These are phyloP conservation scores for Drosophila persimilis DNA, from an alignment of 1,140 invertebrate species.

Conservation along the genomic window DNA sequence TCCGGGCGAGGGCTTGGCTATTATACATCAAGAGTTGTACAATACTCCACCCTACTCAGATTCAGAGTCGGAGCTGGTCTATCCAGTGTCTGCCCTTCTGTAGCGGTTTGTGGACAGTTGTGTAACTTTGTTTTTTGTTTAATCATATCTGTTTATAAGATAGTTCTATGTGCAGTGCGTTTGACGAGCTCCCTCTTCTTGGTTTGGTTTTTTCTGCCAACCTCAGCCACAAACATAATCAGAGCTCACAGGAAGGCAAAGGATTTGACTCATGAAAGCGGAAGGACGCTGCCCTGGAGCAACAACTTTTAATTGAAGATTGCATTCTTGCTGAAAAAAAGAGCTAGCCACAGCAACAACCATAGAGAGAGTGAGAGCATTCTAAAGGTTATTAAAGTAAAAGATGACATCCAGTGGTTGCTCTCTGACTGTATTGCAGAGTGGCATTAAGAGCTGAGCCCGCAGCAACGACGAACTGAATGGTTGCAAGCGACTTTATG, in stretches of 20 bases:
- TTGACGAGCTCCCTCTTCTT: not conserved
- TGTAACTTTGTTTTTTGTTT: constrained; percentile 60
- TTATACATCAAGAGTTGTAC: constrained; percentile 53
- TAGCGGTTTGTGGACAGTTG: constrained; percentile 22
- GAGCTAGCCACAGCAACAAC: constrained; percentile 36
- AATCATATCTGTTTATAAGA: constrained; percentile 75
- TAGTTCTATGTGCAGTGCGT: constrained; percentile 39
- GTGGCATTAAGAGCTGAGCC: constrained; percentile 50
- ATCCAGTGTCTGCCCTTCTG: not conserved
- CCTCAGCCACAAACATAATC: constrained; percentile 30
- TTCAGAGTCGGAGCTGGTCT: not conserved
- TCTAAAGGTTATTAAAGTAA: constrained; percentile 65
- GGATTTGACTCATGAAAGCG: constrained; percentile 10
- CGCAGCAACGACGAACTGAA: constrained; percentile 56
- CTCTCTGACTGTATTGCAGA: constrained; percentile 16
- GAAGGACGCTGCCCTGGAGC: constrained; percentile 3
- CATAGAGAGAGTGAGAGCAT: constrained; percentile 8
- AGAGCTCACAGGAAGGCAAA: constrained; percentile 6
- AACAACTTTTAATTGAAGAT: constrained; percentile 78
- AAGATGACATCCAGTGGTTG: constrained; percentile 60
- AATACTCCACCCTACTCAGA: not conserved
- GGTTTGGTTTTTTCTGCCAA: constrained; percentile 5
- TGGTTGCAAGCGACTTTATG: constrained; percentile 69
- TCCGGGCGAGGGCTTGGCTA: constrained; percentile 18
- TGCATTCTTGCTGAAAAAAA: constrained; percentile 57